phyloP scores from a whole-genome alignment of 1,140 invertebrate genomes.

The Apocrypta bakeri region DNA sequence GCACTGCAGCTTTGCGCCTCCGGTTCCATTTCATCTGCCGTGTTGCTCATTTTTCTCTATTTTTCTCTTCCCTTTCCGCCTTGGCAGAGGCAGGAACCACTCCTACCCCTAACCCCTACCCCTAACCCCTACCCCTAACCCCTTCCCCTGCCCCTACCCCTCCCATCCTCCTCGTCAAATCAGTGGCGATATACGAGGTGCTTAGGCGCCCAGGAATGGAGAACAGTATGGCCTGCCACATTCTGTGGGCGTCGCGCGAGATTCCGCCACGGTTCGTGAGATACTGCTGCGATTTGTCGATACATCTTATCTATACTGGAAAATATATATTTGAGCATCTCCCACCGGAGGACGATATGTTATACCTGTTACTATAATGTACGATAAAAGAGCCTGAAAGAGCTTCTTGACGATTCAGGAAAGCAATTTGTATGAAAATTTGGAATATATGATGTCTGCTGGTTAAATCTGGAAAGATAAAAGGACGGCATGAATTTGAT shows the following conservation, averaged over 20 bases:
- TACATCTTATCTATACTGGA: slow-evolving; percentile 42
- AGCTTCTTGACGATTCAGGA: too few species aligned
- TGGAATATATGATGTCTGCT: too few species aligned
- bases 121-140: neutral
- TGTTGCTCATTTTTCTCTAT: slow-evolving; percentile 38
- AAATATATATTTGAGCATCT: slow-evolving; percentile 32
- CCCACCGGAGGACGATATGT: neutral
- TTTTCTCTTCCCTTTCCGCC: neutral
- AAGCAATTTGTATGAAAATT: too few species aligned
- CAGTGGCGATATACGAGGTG: slow-evolving; percentile 43
- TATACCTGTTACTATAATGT: too few species aligned
- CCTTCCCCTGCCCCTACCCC: neutral
- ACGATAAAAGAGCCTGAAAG: too few species aligned
- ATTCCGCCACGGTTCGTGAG: neutral
- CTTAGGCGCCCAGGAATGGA: slow-evolving; percentile 15
- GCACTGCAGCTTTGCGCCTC: neutral
- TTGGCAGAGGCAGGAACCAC: slow-evolving; percentile 26
- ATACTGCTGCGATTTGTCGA: slow-evolving; percentile 39
- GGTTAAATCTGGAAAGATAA: too few species aligned
- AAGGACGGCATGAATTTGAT: too few species aligned
- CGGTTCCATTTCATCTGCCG: slow-evolving; percentile 39
- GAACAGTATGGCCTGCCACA: neutral
- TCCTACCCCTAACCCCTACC: neutral
- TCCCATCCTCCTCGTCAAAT: slow-evolving; percentile 23
- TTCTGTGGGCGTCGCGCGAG: neutral